phyloP scores from a whole-genome alignment of 2,113 vertebrate genomes.

The Okapia johnstoni region DNA sequence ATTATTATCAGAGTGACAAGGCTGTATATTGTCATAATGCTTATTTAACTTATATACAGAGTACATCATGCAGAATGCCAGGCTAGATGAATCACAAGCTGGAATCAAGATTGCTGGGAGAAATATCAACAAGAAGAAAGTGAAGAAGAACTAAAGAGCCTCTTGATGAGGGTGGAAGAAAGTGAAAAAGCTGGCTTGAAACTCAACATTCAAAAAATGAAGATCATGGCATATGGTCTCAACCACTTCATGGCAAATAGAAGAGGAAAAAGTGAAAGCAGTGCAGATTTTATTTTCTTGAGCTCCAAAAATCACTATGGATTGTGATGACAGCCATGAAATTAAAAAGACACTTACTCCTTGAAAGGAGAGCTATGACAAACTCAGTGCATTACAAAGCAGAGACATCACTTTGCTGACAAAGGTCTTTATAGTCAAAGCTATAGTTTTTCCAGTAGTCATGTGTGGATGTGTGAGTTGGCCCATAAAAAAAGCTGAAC shows the following conservation, averaged over 20 bases:
- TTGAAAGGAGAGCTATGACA: not conserved
- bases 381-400: not conserved
- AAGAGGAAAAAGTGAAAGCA: not conserved
- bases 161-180: not conserved
- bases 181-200: not conserved
- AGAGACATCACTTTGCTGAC: not conserved
- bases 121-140: not conserved
- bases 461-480: not conserved
- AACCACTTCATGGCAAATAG: not conserved
- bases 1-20: not conserved
- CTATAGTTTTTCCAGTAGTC: not conserved
- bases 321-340: not conserved
- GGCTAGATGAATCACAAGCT: not conserved
- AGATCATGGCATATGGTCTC: not conserved
- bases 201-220: not conserved
- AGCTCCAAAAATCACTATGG: not conserved
- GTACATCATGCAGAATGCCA: not conserved
- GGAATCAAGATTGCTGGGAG: not conserved
- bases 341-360: not conserved
- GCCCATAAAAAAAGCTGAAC: not conserved
- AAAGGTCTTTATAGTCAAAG: not conserved
- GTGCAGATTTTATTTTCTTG: not conserved
- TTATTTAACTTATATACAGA: not conserved
- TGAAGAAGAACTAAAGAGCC: not conserved
- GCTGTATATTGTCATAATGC: not conserved